Percentiles rank a stretch among this genome's conserved stretches.
Conservation (phyloP, 2,113 vertebrate species). For the Phaethon lepturus region DNA sequence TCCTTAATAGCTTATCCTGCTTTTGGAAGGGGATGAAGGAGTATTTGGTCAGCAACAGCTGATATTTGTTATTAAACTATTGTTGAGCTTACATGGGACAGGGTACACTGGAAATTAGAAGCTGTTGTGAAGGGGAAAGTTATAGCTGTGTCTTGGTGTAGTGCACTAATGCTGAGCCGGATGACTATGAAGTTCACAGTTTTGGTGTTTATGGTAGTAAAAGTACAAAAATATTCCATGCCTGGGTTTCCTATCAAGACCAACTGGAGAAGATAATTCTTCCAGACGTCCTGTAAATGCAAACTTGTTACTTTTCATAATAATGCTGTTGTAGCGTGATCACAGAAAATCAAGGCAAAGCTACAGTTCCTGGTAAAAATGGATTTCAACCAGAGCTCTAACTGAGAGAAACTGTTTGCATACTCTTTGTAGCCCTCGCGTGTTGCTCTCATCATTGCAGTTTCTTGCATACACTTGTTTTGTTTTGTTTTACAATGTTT, state of each 20-base stretch:
- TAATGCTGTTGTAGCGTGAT: not conserved
- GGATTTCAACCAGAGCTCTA: not conserved
- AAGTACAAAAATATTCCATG: not conserved
- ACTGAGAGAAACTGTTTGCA: not conserved
- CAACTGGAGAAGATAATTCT: not conserved
- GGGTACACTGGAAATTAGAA: not conserved
- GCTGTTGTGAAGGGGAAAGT: not conserved
- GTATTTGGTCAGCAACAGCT: not conserved
- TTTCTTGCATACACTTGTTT: not conserved
- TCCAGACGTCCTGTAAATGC: not conserved
- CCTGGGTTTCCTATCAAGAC: not conserved
- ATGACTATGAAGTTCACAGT: not conserved
- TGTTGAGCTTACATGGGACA: not conserved
- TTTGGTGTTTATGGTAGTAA: not conserved
- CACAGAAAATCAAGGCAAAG: not conserved
- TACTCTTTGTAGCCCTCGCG: not conserved
- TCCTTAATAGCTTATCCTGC: not conserved
- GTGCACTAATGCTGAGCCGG: not conserved
- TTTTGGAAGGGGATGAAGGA: not conserved
- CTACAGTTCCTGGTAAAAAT: not conserved
- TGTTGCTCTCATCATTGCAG: not conserved
- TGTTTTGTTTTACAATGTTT: not conserved
- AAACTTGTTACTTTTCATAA: not conserved
- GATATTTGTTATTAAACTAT: not conserved
- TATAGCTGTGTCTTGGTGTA: not conserved